phyloP scores from a whole-genome alignment of 2,888 invertebrate genomes.

The Protophormia terraenovae region DNA sequence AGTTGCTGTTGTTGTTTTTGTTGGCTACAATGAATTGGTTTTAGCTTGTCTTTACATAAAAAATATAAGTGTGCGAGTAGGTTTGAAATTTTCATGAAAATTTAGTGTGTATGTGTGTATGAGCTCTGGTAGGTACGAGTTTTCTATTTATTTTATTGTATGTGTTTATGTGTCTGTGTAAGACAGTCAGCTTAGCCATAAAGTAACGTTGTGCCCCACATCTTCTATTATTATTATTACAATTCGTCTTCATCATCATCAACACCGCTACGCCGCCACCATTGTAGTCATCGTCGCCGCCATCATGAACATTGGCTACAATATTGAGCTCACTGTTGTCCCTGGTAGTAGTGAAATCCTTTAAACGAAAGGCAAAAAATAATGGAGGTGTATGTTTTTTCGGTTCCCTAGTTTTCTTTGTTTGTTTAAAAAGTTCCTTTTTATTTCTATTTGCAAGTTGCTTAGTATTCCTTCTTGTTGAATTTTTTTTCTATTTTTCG shows the following conservation, averaged over 20 bases:
- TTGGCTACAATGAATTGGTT: constrained; percentile 56
- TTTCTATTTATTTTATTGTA: neutral
- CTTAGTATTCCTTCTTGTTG: constrained; percentile 3
- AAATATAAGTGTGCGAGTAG: constrained; percentile 12
- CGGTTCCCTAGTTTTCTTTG: constrained; percentile 16
- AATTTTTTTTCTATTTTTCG: neutral
- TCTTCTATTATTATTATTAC: constrained; percentile 58
- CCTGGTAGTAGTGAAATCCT: constrained; percentile 16
- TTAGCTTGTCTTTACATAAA: constrained; percentile 43
- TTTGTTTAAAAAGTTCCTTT: constrained; percentile 25
- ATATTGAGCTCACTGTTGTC: neutral
- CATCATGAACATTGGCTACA: neutral
- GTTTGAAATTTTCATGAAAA: constrained; percentile 47
- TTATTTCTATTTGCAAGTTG: constrained; percentile 5
- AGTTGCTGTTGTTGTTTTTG: constrained; percentile 27
- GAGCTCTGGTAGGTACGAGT: neutral
- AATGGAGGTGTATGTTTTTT: constrained; percentile 21
- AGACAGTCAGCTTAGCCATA: constrained; percentile 28
- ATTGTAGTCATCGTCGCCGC: neutral
- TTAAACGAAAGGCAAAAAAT: neutral
- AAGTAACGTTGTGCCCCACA: constrained; percentile 43
- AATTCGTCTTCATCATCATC: constrained; percentile 63
- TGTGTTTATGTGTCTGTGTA: neutral
- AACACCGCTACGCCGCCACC: neutral
- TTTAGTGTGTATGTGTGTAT: neutral